phyloP scores from a whole-genome alignment of 2,797 vertebrate species.

The Tamandua tetradactyla region DNA sequence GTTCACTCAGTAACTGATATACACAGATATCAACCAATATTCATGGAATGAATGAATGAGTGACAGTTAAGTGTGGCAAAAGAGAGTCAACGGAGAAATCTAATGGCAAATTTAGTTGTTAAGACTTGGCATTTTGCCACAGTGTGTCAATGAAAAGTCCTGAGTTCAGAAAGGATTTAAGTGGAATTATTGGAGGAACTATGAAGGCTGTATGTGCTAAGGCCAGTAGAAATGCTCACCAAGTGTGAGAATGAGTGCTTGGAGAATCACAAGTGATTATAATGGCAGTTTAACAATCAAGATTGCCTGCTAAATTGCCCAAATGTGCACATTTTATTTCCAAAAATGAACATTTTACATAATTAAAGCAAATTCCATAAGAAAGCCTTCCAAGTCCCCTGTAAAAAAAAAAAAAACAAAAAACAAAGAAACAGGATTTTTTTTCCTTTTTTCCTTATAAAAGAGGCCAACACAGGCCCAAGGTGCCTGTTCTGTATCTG shows the following conservation, averaged over 20 bases:
- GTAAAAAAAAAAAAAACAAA: not conserved
- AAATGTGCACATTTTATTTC: not conserved
- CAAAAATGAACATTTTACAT: conserved; percentile 41
- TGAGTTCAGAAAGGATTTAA: not conserved
- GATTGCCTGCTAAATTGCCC: not conserved
- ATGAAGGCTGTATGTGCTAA: not conserved
- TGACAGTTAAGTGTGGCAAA: not conserved
- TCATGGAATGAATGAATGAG: not conserved
- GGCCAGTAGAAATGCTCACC: not conserved
- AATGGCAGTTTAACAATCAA: not conserved
- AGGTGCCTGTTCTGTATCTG: not conserved
- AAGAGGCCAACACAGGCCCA: not conserved
- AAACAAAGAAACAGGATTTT: too few species aligned
- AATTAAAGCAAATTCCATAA: conserved; percentile 2
- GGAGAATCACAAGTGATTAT: not conserved
- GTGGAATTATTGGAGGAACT: not conserved
- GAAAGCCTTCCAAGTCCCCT: not conserved
- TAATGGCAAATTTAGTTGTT: not conserved
- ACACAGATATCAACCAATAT: not conserved
- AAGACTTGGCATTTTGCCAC: not conserved
- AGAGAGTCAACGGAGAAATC: not conserved
- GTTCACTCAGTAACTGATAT: not conserved
- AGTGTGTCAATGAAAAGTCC: not conserved
- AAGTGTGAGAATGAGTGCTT: not conserved
- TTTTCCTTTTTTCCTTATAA: not conserved